phyloP scores from a whole-genome alignment of 2,797 vertebrate genomes.

The Amniataba percoides region DNA sequence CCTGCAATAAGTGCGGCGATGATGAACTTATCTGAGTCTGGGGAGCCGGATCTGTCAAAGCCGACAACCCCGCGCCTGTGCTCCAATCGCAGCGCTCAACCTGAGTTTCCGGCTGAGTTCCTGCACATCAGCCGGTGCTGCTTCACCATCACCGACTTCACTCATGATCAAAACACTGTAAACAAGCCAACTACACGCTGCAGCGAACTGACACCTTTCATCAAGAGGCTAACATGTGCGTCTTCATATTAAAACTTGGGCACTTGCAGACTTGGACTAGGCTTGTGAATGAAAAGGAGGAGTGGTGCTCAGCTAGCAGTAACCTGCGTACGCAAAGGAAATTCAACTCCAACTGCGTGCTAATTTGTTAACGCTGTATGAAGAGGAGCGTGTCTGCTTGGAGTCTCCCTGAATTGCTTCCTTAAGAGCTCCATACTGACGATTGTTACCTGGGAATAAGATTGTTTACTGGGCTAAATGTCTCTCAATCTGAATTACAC shows the following conservation, averaged over 20 bases:
- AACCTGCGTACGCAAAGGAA: constrained; percentile 27
- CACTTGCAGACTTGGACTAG: not conserved
- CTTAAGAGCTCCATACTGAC: not conserved
- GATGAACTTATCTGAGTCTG: constrained; percentile 38
- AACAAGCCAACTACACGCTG: constrained; percentile 18
- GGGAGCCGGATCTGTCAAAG: constrained; percentile 50
- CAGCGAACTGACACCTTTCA: not conserved
- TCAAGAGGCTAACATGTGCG: not conserved
- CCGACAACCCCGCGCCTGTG: constrained; percentile 47
- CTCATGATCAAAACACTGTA: constrained; percentile 31
- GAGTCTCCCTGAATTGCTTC: constrained; percentile 13
- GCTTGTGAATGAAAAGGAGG: constrained; percentile 2
- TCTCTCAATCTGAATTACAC: constrained; percentile 15
- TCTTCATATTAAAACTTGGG: constrained; percentile 28
- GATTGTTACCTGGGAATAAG: constrained; percentile 4
- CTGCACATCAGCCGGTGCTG: constrained; percentile 5
- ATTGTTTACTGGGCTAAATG: not conserved
- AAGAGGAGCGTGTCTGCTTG: constrained; percentile 27
- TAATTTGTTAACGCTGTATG: constrained; percentile 45
- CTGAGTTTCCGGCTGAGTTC: constrained; percentile 21
- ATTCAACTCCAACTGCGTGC: constrained; percentile 29
- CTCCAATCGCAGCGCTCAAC: not conserved
- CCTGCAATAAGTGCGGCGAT: constrained; percentile 9
- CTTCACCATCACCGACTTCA: constrained; percentile 11
- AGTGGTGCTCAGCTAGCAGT: not conserved